Conservation (phyloP, 1,140 invertebrate species). For the Drosophila sulfurigaster region DNA sequence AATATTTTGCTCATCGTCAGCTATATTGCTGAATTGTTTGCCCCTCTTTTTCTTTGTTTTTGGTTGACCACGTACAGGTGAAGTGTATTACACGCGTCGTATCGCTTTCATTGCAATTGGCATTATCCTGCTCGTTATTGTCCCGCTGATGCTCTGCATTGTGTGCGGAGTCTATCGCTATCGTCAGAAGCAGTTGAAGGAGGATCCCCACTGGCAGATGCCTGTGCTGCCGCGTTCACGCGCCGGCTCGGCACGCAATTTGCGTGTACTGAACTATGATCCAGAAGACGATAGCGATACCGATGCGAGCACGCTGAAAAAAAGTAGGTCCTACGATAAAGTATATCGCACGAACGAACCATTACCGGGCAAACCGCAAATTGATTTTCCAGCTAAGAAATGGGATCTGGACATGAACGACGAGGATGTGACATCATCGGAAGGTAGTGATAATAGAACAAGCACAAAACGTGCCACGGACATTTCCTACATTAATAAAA, state of each 20-base stretch:
- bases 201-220: conserved; percentile 85
- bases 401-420: conserved; percentile 90
- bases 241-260: conserved; percentile 86
- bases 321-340: conserved; percentile 90
- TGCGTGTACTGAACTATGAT: conserved; percentile 79
- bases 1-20: neutral
- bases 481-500: conserved; percentile 86
- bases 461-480: conserved; percentile 87
- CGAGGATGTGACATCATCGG: conserved; percentile 87
- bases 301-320: conserved; percentile 86
- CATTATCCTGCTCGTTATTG: conserved; percentile 91
- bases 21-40: conserved; percentile 7
- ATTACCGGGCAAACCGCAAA: conserved; percentile 89
- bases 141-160: conserved; percentile 91
- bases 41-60: neutral
- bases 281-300: conserved; percentile 80
- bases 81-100: conserved; percentile 84
- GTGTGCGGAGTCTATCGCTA: conserved; percentile 89
- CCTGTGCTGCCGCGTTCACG: conserved; percentile 85
- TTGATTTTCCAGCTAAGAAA: conserved; percentile 92
- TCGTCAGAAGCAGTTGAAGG: conserved; percentile 86
- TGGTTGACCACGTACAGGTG: conserved; percentile 64
- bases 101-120: conserved; percentile 89
- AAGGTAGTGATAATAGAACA: conserved; percentile 86
- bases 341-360: conserved; percentile 93